These are phyloP conservation scores for Myiotriccus ornatus DNA, from an alignment of 2,797 vertebrate genomes.

Conservation along the genomic window DNA sequence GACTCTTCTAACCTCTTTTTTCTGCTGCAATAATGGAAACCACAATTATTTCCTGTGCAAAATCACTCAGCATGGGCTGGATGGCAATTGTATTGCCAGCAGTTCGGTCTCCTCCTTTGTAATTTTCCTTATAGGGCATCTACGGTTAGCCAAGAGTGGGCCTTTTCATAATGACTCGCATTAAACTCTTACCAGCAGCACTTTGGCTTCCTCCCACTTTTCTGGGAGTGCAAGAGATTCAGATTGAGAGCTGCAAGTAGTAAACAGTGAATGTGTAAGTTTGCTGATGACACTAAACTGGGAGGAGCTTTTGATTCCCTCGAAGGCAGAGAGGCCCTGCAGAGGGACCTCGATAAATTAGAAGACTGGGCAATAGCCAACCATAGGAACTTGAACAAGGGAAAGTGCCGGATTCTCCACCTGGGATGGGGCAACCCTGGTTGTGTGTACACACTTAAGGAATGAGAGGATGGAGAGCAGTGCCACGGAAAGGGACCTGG, in stretches of 20 bases:
- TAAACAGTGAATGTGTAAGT: not conserved
- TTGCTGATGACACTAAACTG: not conserved
- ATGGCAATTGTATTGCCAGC: not conserved
- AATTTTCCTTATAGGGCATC: not conserved
- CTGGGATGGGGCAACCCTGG: not conserved
- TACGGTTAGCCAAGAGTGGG: not conserved
- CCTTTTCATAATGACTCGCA: accelerated
- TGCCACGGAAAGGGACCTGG: accelerated
- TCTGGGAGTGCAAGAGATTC: not conserved
- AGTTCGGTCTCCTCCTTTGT: not conserved
- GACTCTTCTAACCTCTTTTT: not conserved
- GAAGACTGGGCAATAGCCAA: not conserved
- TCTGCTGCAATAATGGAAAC: not conserved
- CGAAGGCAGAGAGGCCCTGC: not conserved
- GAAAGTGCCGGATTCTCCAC: not conserved
- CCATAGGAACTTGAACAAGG: not conserved
- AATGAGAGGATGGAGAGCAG: accelerated
- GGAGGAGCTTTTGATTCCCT: not conserved
- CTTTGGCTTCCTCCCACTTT: not conserved
- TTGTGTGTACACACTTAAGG: accelerated
- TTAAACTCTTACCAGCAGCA: not conserved
- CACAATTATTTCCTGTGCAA: not conserved
- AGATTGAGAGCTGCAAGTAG: not conserved
- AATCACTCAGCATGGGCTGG: not conserved
- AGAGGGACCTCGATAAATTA: not conserved